Evolutionary conservation across 2,888 invertebrate species (phyloP), one percentile per base, ranked within the genome.

Genomic region (Automeris io): DNA sequence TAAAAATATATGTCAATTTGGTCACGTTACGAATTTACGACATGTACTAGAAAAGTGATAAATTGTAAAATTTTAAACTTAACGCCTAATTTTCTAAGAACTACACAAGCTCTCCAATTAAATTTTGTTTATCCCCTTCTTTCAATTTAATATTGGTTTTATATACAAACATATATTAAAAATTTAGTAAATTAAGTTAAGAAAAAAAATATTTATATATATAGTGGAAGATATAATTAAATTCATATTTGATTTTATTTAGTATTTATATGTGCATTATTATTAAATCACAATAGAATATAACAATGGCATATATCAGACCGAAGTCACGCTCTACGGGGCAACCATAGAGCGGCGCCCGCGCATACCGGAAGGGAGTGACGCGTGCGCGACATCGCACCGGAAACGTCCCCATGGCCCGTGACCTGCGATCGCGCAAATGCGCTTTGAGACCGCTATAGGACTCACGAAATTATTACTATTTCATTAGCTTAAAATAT

Each of bases 281-380:
- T 77, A 77, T 71, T 66, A 64, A 64, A 74, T 68, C 65, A 79
- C 75, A 78, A 77, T 80, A 64, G 71, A 40, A 58, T 61, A 70
- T 70, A 67, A 70, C 61, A 52, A 55, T 56, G 54, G 43, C 35
- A 44, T 48, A 51, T 53, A 50, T 45, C 59, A 57, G 61, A 57
- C 58, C 56, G 60, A 57, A 62, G 82, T 81, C 78, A 80, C 79
- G 83, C 70, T 71, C 62, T 56, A 60, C 46, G 60, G 53, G 51
- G 35, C 38, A 35, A 41, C 40, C 38, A 19, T 46, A 49, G 55
- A 33, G 46, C 54, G 56, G 73, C 73, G 76, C 78, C 59, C 64
- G 72, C 75, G 73, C 76, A 69, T 51, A 61, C 76, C 77, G 76
- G 85, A 83, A 83, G 85, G 85, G 85, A 71, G 85, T 80, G 82